phyloP scores from a whole-genome alignment of 2,113 vertebrate genomes.

The Andinoacara biseriatus region DNA sequence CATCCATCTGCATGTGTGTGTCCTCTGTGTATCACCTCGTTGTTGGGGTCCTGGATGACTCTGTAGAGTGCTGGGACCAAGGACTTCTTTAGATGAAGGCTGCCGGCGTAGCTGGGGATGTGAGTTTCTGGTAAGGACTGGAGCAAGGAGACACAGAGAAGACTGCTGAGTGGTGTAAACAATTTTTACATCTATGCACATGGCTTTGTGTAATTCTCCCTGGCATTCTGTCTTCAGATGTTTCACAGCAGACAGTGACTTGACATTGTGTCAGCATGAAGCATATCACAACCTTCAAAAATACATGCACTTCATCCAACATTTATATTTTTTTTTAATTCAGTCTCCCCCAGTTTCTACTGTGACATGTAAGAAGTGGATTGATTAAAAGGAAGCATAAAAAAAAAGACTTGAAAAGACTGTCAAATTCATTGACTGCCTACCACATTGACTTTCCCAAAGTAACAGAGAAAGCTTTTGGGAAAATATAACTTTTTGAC shows the following conservation, averaged over 20 bases:
- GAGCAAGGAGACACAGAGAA: slow-evolving; percentile 1
- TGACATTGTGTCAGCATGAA: not conserved
- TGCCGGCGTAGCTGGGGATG: slow-evolving; percentile 91
- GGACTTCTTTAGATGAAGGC: slow-evolving; percentile 91
- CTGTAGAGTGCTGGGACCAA: slow-evolving; percentile 95
- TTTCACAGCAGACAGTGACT: not conserved
- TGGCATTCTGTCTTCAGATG: not conserved
- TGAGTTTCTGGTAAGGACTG: slow-evolving; percentile 95
- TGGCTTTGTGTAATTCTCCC: not conserved
- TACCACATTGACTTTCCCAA: too few relatives aligned
- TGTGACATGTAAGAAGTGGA: not conserved
- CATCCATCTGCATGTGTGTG: not conserved
- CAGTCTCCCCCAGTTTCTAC: not conserved
- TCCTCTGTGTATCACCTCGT: slow-evolving; percentile 84
- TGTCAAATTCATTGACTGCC: not conserved
- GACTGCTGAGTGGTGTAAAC: not conserved
- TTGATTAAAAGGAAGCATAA: not conserved
- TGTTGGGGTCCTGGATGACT: slow-evolving; percentile 94
- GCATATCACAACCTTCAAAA: not conserved
- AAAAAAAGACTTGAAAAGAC: not conserved
- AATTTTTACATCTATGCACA: not conserved
- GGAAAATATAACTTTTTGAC: not conserved
- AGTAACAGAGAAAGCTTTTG: not conserved
- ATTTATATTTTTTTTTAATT: not conserved
- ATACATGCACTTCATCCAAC: not conserved